These are phyloP conservation scores for Portunus trituberculatus DNA, from an alignment of 1,140 invertebrate genomes.

Conservation along the genomic window DNA sequence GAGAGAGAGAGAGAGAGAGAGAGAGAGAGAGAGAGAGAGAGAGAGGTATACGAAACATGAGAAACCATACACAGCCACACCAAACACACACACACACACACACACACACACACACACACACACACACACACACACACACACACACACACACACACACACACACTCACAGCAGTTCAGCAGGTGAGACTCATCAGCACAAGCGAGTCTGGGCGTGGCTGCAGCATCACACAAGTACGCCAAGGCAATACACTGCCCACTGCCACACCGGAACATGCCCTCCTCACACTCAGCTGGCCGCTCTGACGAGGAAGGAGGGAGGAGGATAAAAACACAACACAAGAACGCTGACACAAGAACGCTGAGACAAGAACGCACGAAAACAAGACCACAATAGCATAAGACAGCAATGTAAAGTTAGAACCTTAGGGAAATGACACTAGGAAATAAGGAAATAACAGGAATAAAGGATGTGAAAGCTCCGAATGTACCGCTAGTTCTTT, in stretches of 20 bases:
- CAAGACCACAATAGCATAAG: no score
- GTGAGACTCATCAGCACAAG: slow-evolving; percentile 57
- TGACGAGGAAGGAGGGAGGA: background rate
- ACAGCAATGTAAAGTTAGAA: no score
- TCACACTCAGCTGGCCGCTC: background rate
- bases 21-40: background rate
- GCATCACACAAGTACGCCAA: slow-evolving; percentile 43
- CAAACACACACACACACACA: slow-evolving; percentile 41
- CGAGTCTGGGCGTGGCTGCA: background rate
- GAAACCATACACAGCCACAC: no score
- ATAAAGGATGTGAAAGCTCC: no score
- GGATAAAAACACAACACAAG: background rate
- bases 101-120: slow-evolving; percentile 56
- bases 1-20: background rate
- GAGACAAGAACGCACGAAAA: no score
- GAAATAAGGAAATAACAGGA: no score
- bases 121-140: slow-evolving; percentile 58
- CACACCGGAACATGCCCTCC: background rate
- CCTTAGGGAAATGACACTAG: no score
- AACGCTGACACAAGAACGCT: no score
- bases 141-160: slow-evolving; percentile 55
- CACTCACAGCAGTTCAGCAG: slow-evolving; percentile 69
- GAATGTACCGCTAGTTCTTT: no score
- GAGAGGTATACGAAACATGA: background rate
- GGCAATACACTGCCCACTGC: slow-evolving; percentile 44